Percentiles rank a stretch among this genome's conserved stretches.
These are phyloP conservation scores for Phyllostomus hastatus DNA, from an alignment of 2,113 vertebrate genomes.

Conservation along the genomic window DNA sequence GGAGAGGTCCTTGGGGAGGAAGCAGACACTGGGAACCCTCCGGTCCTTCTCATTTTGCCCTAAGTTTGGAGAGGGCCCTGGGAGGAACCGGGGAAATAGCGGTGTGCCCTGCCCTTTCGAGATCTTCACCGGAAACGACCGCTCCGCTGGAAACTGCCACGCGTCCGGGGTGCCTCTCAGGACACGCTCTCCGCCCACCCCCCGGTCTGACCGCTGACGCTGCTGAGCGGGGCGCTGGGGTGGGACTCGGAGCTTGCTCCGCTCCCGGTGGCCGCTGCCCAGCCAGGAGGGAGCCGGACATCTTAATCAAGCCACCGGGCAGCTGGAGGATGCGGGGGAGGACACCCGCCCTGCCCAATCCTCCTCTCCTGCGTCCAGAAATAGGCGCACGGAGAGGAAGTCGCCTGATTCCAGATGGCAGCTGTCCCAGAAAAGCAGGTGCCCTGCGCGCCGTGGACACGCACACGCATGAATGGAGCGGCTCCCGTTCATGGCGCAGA, in stretches of 20 bases:
- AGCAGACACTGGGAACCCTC: neutral
- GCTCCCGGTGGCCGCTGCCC: fast-evolving
- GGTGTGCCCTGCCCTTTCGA: too few species aligned
- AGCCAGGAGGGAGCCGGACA: fast-evolving
- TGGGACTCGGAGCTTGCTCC: fast-evolving
- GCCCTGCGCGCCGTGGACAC: neutral
- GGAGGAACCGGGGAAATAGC: neutral
- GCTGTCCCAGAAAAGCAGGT: slow-evolving; percentile 63
- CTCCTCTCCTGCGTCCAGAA: slow-evolving; percentile 57
- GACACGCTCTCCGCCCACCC: neutral
- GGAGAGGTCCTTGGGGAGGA: neutral
- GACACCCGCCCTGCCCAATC: neutral
- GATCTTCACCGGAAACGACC: neutral
- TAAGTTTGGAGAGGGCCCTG: neutral
- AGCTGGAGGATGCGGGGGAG: slow-evolving; percentile 29
- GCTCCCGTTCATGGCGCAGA: neutral
- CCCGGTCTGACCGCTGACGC: neutral
- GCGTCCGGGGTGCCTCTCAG: fast-evolving
- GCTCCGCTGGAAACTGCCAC: fast-evolving
- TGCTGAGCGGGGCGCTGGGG: neutral
- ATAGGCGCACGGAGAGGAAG: slow-evolving; percentile 61
- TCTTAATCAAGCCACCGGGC: neutral
- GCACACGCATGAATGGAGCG: neutral
- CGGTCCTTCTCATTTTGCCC: neutral
- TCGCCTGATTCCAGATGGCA: slow-evolving; percentile 53